phyloP scores from a whole-genome alignment of 1,140 invertebrate species.

The Notospermus geniculatus region DNA sequence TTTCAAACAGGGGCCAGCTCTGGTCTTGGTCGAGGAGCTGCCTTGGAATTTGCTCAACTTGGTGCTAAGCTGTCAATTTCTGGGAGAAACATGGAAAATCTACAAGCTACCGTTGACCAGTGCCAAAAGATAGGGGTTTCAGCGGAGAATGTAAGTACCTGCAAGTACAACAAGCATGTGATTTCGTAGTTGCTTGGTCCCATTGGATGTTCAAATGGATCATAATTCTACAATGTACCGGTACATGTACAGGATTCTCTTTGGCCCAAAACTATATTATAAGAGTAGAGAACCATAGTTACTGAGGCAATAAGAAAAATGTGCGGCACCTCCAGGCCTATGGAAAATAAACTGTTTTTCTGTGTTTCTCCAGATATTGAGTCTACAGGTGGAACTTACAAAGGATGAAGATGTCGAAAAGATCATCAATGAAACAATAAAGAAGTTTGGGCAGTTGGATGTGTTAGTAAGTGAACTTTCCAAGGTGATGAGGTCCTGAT shows the following conservation, averaged over 20 bases:
- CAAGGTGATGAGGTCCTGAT: too few species aligned
- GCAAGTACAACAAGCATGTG: too few species aligned
- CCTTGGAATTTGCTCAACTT: constrained; percentile 28
- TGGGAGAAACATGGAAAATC: constrained; percentile 28
- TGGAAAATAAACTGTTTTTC: neutral
- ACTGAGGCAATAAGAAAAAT: neutral
- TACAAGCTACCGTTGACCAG: constrained; percentile 25
- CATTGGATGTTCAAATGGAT: too few species aligned
- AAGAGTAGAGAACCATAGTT: too few species aligned
- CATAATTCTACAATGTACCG: too few species aligned
- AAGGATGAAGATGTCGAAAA: constrained; percentile 70
- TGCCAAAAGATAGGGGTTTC: constrained; percentile 20
- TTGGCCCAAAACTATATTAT: too few species aligned
- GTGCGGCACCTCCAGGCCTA: neutral
- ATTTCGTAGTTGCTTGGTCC: too few species aligned
- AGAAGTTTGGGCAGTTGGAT: constrained; percentile 36
- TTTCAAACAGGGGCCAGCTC: constrained; percentile 26
- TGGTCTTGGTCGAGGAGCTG: constrained; percentile 28
- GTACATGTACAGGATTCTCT: too few species aligned
- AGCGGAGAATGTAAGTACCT: constrained; percentile 1
- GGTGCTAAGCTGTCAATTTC: constrained; percentile 24
- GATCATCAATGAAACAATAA: constrained; percentile 61
- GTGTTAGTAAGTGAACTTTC: constrained; percentile 36
- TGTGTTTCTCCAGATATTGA: constrained; percentile 26
- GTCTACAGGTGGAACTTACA: constrained; percentile 65